Percentiles rank a stretch among this genome's conserved stretches.
phyloP scores from a whole-genome alignment of 1,140 invertebrate genomes.

The Drosophila cardini region DNA sequence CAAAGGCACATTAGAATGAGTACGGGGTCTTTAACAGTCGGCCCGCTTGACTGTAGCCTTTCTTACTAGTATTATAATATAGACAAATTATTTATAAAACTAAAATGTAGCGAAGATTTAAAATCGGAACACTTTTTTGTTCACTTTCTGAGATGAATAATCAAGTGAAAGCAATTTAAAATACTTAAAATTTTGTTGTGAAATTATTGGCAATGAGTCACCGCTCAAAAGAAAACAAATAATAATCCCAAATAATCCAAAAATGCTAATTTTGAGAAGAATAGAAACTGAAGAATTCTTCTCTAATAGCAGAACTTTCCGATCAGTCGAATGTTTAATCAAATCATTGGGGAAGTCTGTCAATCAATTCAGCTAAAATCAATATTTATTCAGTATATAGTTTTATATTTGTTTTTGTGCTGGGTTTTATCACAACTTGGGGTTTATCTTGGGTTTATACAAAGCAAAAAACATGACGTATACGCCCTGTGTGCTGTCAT shows the following conservation, averaged over 20 bases:
- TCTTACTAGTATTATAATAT: no score
- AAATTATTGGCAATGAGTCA: conserved; percentile 24
- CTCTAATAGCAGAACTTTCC: not conserved
- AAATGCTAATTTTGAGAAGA: no score
- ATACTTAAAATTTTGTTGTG: conserved; percentile 15
- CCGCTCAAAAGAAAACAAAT: not conserved
- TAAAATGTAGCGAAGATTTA: no score
- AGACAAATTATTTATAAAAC: no score
- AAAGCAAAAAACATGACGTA: conserved; percentile 36
- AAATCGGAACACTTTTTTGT: no score
- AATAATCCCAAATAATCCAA: not conserved
- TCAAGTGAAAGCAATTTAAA: not conserved
- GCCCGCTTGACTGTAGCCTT: no score
- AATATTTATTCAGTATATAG: conserved; percentile 10
- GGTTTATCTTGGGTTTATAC: conserved; percentile 9
- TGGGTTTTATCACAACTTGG: conserved; percentile 6
- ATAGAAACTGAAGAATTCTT: no score
- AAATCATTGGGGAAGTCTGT: not conserved
- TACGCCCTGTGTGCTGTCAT: conserved; percentile 2
- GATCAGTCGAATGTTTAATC: not conserved
- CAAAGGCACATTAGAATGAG: no score
- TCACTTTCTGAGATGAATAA: conserved; percentile 4
- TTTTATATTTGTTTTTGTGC: conserved; percentile 14
- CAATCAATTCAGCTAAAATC: not conserved
- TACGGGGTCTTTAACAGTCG: no score